Evolutionary conservation across 2,797 vertebrate species (phyloP).

Genomic region (Clarias laeviceps): DNA sequence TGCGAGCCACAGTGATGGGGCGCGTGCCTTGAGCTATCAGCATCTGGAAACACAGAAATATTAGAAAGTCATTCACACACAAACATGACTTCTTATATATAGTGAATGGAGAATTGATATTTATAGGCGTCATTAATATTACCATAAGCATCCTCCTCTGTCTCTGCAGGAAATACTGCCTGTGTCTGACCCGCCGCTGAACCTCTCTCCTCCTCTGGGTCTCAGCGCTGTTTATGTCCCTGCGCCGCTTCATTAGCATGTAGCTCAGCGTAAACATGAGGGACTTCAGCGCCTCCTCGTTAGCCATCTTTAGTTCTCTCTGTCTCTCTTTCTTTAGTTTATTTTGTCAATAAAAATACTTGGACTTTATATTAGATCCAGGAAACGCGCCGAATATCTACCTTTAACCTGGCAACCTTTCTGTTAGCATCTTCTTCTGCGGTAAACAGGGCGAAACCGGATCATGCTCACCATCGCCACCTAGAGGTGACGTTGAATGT

Average conservation of each 20-base stretch:
- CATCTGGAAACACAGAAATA: slow-evolving; percentile 69
- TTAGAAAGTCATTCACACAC: too few species aligned
- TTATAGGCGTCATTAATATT: not conserved
- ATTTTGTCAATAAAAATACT: too few species aligned
- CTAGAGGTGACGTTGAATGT: not conserved
- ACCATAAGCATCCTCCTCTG: slow-evolving; percentile 78
- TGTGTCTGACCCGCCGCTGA: slow-evolving; percentile 73
- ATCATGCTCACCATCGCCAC: not conserved
- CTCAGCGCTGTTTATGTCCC: slow-evolving; percentile 66
- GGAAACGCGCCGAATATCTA: not conserved
- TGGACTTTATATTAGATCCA: not conserved
- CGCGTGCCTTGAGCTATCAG: slow-evolving; percentile 74
- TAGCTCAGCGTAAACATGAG: slow-evolving; percentile 74
- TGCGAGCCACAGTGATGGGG: slow-evolving; percentile 61
- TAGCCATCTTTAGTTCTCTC: slow-evolving; percentile 61
- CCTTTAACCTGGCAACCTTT: not conserved
- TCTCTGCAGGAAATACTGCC: slow-evolving; percentile 78
- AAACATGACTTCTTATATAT: not conserved
- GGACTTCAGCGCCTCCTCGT: slow-evolving; percentile 64
- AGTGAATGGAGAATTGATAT: not conserved
- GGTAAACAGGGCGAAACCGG: not conserved
- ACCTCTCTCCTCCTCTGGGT: slow-evolving; percentile 69
- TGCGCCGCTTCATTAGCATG: slow-evolving; percentile 74
- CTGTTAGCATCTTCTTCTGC: not conserved
- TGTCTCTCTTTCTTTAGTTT: not conserved